These are phyloP conservation scores for Buathra laborator DNA, from an alignment of 2,888 invertebrate genomes.

Conservation along the genomic window DNA sequence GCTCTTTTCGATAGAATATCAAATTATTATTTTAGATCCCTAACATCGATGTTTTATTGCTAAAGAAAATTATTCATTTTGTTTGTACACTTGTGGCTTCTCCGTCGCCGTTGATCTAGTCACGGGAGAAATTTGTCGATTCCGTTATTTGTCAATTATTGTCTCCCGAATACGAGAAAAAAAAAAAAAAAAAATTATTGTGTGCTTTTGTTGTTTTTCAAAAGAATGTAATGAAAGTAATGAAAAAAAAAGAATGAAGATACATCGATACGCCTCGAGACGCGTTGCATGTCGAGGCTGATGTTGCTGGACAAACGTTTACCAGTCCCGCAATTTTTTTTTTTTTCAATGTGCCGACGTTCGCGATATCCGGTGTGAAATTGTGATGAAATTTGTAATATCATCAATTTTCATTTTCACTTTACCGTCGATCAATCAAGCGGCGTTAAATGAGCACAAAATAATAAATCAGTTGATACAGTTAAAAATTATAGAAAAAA, in stretches of 20 bases:
- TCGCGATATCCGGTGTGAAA: slow-evolving; percentile 30
- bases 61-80: slow-evolving; percentile 6
- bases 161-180: background rate
- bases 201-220: background rate
- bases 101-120: slow-evolving; percentile 57
- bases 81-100: background rate
- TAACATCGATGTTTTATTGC: background rate
- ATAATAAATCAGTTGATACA: slow-evolving; percentile 43
- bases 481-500: background rate
- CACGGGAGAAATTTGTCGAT: slow-evolving; percentile 35
- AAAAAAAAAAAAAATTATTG: background rate
- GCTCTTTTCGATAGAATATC: background rate
- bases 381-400: slow-evolving; percentile 16
- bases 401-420: background rate
- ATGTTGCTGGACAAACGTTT: slow-evolving; percentile 71
- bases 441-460: background rate
- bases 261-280: slow-evolving; percentile 12
- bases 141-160: slow-evolving; percentile 18
- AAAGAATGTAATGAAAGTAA: slow-evolving; percentile 4
- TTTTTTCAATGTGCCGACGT: slow-evolving; percentile 6
- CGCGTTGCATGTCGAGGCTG: background rate
- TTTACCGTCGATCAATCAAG: slow-evolving; percentile 12
- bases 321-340: slow-evolving; percentile 70
- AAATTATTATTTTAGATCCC: slow-evolving; percentile 16
- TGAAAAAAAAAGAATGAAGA: slow-evolving; percentile 5